phyloP scores from a whole-genome alignment of 2,888 invertebrate species.

The Panopea generosa region DNA sequence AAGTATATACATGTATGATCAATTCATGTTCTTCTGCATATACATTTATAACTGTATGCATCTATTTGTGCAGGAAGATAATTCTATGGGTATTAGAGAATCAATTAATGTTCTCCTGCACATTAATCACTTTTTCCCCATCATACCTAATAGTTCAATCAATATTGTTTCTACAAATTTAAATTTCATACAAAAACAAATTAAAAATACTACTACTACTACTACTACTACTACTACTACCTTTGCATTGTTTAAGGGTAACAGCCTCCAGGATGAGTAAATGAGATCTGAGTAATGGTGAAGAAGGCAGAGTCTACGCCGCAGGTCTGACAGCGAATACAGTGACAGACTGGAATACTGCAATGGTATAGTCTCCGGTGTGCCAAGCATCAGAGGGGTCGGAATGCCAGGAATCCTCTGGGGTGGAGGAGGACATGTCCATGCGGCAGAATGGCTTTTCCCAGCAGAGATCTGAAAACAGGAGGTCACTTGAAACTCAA shows the following conservation, averaged over 20 bases:
- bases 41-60: too few species aligned
- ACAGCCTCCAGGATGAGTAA: conserved; percentile 87
- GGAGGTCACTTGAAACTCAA: too few species aligned
- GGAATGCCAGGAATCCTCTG: conserved; percentile 87
- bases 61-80: too few species aligned
- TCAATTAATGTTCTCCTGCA: too few species aligned
- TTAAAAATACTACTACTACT: too few species aligned
- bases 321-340: conserved; percentile 86
- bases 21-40: too few species aligned
- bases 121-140: too few species aligned
- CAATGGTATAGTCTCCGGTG: conserved; percentile 87
- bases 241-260: conserved; percentile 74
- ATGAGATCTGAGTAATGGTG: conserved; percentile 89
- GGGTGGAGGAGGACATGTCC: conserved; percentile 87
- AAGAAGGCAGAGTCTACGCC: conserved; percentile 87
- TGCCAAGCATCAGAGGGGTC: conserved; percentile 86
- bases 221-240: conserved; percentile 44
- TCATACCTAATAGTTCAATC: too few species aligned
- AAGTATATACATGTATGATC: too few species aligned
- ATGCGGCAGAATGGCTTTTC: conserved; percentile 88
- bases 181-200: too few species aligned
- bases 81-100: too few species aligned
- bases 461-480: conserved; percentile 87
- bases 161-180: too few species aligned
- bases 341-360: conserved; percentile 87